Base-by-base conservation (phyloP, 64 coral and sea anemone genomes). In the Montipora cactus region DNA sequence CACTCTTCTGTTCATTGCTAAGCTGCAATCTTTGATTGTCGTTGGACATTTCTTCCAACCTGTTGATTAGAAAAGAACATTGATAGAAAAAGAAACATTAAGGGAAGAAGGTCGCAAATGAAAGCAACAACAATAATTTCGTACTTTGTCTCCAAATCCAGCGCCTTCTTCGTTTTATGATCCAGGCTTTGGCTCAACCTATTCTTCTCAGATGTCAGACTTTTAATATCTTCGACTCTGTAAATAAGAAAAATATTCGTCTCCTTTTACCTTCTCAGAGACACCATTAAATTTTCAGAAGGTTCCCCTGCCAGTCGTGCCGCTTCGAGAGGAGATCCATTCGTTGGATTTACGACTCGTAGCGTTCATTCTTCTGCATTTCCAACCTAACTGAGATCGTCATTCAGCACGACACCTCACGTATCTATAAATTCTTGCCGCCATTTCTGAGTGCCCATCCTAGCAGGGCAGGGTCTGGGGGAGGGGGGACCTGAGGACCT, bases 61-160 rank as follows among this genome's bases (percentile, higher is more conserved):
- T 96, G 18, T 25, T n/a, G 75, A 55, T 22, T 5, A 13, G 61
- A 59, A 22, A 49, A n/a, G 22, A 53, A 19, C n/a, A 49, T 49
- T 5, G 50, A 4, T 8, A 47, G 28, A 8, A 66, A 12, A 28
- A 49, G 7, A 71, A 49, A 67, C 16, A 3, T 16, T 2, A 57
- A 9, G 8, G 8, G 47, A 12, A 75, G 49, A 1, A 12, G 10
- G 44, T 44, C 10, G 12, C 18, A 57, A 57, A 57, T 57, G 11
- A 57, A 57, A 57, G 53, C 18, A 64, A 83, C 52, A 19, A 78
- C 4, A 44, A 50, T 12, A 21, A 44, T 8, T 28, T 46, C 77
- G 72, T 87, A 96, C 95, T 93, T 94, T 47, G 76, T 94, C 74
- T 96, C 95, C 10, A 96, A 50, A 75, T 91, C 93, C 25, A 94